Evolutionary conservation across 2,113 vertebrate species (phyloP), one percentile per base, ranked within the genome.

Genomic region (Rhombomys opimus): DNA sequence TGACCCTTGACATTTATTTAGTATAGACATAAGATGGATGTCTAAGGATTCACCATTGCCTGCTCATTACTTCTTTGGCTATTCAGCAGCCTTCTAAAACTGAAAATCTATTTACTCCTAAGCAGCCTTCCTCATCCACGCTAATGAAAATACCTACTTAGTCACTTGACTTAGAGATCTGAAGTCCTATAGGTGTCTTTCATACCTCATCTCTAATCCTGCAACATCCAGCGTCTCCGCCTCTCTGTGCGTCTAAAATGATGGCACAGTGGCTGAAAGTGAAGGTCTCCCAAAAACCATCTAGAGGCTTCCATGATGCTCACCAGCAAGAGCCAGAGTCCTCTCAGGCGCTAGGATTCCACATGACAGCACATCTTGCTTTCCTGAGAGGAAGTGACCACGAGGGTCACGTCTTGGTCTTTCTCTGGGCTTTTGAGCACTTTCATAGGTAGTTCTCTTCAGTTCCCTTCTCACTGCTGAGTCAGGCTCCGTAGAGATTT

Each of bases 11-110:
- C 22, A n/a, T 70, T 82, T 96, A 70, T 87, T 10, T 94, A 32
- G 80, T 70, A 61, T 77, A 90, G 22, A 72, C 32, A 35, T 65
- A 61, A 12, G 77, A 54, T 20, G 1, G 13, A 73, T 84, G 32
- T 59, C 59, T 59, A 89, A 95, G 88, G 25, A 61, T 4, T 93
- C 57, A 72, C 38, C 30, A 27, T 94, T 92, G 81, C 67, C 93
- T 92, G 65, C 35, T 30, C 27, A 0, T 96, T 94, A 82, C 72
- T 95, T 95, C 75, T 90, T 96, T 80, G 27, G 30, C 52, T 91
- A 84, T 70, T 95, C 84, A 86, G 52, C 73, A 87, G 50, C 38
- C 35, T 87, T 25, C 0, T 8, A 61, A 90, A 87, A 91, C 75
- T 38, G 82, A 57, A 63, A 89, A 22, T 72, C 57, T 95, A 17